A percentile compares a stretch with the other conserved stretches of the same genome.
Conservation (phyloP, 2,113 vertebrate genomes). For the Mesembrinibis cayennensis region DNA sequence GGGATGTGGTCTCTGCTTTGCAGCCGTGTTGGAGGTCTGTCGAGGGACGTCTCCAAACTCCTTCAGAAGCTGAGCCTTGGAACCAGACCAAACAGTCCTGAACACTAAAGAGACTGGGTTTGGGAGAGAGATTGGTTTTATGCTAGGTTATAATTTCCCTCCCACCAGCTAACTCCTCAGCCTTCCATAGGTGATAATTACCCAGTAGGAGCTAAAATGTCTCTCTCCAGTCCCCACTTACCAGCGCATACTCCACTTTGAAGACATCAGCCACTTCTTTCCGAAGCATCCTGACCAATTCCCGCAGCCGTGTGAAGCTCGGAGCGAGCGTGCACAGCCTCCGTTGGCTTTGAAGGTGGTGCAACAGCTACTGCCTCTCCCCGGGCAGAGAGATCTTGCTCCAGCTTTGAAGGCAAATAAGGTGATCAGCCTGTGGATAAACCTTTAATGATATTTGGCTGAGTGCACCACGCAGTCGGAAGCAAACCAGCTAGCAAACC, state of each 20-base stretch:
- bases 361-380: background rate
- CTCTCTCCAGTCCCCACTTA: background rate
- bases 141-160: slow-evolving; percentile 22
- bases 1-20: background rate
- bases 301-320: accelerated
- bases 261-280: background rate
- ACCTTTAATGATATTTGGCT: slow-evolving; percentile 23
- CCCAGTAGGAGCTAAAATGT: slow-evolving; percentile 7
- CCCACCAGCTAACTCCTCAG: slow-evolving; percentile 9
- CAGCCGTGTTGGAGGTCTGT: background rate
- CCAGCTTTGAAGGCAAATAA: background rate
- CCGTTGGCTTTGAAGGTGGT: background rate
- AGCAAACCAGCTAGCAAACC: background rate
- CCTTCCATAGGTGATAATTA: slow-evolving; percentile 11
- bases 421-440: background rate
- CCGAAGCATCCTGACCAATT: background rate
- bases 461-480: background rate
- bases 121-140: background rate
- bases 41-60: background rate
- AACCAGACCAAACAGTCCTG: background rate
- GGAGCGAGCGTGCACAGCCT: accelerated
- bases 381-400: accelerated
- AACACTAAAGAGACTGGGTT: background rate
- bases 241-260: background rate
- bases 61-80: slow-evolving; percentile 7